phyloP scores from a whole-genome alignment of 2,797 vertebrate species.

The Gallirallus australis region DNA sequence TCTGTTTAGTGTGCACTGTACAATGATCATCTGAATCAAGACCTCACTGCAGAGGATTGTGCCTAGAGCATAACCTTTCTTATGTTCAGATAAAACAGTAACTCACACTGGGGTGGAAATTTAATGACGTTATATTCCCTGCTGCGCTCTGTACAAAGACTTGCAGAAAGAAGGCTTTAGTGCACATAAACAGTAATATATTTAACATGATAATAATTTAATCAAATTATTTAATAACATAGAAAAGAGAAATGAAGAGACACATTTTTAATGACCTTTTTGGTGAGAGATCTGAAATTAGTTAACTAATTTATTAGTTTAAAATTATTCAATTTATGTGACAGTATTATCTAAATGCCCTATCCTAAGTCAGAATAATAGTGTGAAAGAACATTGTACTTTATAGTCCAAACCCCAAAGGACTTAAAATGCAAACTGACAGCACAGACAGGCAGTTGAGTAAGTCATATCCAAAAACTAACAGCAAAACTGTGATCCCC shows the following conservation, averaged over 20 bases:
- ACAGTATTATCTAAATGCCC: not conserved
- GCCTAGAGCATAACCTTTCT: conserved; percentile 24
- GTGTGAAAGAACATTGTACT: not conserved
- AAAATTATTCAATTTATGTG: not conserved
- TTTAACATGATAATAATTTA: conserved; percentile 4
- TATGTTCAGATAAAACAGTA: conserved; percentile 17
- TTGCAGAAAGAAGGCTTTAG: not conserved
- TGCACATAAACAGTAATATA: not conserved
- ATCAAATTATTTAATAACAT: not conserved
- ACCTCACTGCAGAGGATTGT: conserved; percentile 13
- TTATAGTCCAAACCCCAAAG: not conserved
- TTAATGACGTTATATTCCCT: conserved; percentile 21
- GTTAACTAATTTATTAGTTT: not conserved
- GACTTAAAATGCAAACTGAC: not conserved
- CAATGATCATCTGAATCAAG: conserved; percentile 23
- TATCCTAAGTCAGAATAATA: not conserved
- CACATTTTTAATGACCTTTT: not conserved
- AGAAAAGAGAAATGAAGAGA: not conserved
- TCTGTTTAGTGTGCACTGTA: conserved; percentile 8
- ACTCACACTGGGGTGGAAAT: conserved; percentile 24
- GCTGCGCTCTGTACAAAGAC: not conserved
- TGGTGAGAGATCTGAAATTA: not conserved
- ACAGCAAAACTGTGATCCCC: not conserved
- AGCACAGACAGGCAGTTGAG: not conserved
- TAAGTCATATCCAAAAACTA: not conserved